Conservation (phyloP, 2,113 vertebrate species). For the Poicephalus meyeri region DNA sequence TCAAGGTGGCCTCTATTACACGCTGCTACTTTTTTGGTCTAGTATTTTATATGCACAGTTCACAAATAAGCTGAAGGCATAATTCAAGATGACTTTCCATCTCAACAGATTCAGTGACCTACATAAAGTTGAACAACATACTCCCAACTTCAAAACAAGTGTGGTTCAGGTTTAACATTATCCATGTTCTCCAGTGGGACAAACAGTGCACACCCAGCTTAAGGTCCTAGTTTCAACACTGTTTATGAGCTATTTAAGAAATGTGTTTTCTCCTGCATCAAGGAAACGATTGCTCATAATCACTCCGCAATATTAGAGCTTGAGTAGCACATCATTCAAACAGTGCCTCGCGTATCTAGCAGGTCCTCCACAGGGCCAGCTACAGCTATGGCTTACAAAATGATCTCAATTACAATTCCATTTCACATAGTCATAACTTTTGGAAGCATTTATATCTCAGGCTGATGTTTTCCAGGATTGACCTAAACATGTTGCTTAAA, state of each 20-base stretch:
- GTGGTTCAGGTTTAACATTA: not conserved
- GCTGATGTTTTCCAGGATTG: slow-evolving; percentile 5
- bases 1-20: not conserved
- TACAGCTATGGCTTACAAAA: slow-evolving; percentile 13
- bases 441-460: slow-evolving; percentile 16
- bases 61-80: not conserved
- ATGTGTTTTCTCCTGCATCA: not conserved
- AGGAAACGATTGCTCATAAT: not conserved
- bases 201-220: not conserved
- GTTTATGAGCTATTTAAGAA: not conserved
- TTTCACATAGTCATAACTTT: slow-evolving; percentile 27
- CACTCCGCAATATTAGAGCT: not conserved
- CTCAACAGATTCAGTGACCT: not conserved
- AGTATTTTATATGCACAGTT: not conserved
- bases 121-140: not conserved
- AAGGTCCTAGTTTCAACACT: not conserved
- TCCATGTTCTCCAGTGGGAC: not conserved
- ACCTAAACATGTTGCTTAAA: not conserved
- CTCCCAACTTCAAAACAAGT: not conserved
- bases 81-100: not conserved
- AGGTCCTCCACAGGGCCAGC: not conserved
- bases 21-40: not conserved
- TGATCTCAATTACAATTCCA: slow-evolving; percentile 19
- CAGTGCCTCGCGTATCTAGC: not conserved
- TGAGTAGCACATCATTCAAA: not conserved